These are phyloP conservation scores for Syndactyla subalaris DNA, from an alignment of 2,797 vertebrate genomes.

Conservation along the genomic window DNA sequence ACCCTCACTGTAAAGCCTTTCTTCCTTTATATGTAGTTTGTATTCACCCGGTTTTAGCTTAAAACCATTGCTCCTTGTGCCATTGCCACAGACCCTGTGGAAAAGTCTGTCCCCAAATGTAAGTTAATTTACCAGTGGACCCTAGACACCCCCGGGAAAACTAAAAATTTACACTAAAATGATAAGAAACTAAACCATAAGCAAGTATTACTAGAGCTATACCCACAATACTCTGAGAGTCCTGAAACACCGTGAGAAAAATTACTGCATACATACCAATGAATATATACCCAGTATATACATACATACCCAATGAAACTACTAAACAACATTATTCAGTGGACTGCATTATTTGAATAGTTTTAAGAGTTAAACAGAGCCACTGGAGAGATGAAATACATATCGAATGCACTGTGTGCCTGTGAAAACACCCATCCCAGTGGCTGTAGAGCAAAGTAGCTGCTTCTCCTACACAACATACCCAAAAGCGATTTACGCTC, in stretches of 20 bases:
- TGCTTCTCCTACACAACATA: neutral
- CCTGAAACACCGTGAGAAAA: neutral
- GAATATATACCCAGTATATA: too few relatives aligned
- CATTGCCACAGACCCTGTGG: neutral
- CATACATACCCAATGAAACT: neutral
- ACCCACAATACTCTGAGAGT: neutral
- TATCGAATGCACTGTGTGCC: neutral
- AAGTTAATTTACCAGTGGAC: neutral
- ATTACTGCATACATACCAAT: neutral
- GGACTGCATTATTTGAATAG: neutral
- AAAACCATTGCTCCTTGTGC: neutral
- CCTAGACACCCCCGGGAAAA: neutral
- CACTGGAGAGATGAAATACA: neutral
- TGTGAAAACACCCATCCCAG: neutral
- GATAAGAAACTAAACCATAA: neutral
- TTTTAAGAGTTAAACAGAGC: neutral
- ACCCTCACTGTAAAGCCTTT: neutral
- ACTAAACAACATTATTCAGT: neutral
- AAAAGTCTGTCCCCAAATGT: neutral
- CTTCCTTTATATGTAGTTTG: neutral
- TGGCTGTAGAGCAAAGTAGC: neutral
- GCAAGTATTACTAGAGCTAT: neutral
- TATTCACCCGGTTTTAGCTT: neutral
- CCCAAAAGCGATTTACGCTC: neutral
- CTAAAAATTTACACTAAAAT: neutral